Conservation (phyloP, 2,888 invertebrate species). For the Ornithoptera priamus region DNA sequence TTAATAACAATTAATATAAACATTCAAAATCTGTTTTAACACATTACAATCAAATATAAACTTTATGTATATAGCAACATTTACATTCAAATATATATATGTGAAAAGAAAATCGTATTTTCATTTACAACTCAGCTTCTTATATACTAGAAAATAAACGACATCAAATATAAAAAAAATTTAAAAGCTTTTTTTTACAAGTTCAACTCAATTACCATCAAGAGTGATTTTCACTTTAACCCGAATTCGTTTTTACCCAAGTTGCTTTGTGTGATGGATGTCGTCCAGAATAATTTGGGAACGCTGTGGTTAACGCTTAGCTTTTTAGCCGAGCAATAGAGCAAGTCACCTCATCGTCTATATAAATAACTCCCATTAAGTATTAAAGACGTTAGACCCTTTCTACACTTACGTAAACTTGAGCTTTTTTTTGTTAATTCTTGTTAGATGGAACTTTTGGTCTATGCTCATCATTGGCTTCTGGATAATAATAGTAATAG, state of each 20-base stretch:
- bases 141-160: neutral
- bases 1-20: too few species aligned
- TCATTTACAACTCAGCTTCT: neutral
- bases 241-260: neutral
- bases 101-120: too few species aligned
- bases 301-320: slow-evolving; percentile 47
- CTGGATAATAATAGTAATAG: too few species aligned
- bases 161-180: neutral
- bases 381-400: slow-evolving; percentile 33
- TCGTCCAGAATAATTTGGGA: slow-evolving; percentile 58
- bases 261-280: slow-evolving; percentile 48
- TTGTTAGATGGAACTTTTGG: too few species aligned
- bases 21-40: too few species aligned
- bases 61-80: too few species aligned
- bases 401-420: slow-evolving; percentile 33
- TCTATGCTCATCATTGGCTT: too few species aligned
- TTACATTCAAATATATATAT: too few species aligned
- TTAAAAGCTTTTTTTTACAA: slow-evolving; percentile 10
- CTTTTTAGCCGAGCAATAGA: slow-evolving; percentile 47
- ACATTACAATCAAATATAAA: too few species aligned
- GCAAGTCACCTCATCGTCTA: slow-evolving; percentile 65
- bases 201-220: neutral
- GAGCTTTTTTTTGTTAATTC: neutral
- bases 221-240: slow-evolving; percentile 29
- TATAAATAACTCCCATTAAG: slow-evolving; percentile 58